Percentiles rank a stretch among this genome's conserved stretches.
phyloP scores from a whole-genome alignment of 2,113 vertebrate species.

The Serilophus lunatus region DNA sequence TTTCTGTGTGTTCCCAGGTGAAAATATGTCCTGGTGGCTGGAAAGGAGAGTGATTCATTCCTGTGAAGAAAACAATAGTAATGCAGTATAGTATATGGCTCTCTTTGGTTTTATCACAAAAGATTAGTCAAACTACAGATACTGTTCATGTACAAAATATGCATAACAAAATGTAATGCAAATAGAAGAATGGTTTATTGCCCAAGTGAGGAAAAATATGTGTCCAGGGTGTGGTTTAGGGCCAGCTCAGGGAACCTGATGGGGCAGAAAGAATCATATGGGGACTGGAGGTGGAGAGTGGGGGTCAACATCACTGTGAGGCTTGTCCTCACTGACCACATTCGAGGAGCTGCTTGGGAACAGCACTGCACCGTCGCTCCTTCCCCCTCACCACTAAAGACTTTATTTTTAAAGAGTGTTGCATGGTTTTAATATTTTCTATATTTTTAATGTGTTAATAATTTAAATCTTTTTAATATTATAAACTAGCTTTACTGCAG shows the following conservation, averaged over 20 bases:
- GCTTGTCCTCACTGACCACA: background rate
- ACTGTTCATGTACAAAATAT: background rate
- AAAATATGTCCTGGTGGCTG: background rate
- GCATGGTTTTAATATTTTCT: background rate
- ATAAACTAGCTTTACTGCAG: background rate
- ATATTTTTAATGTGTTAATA: background rate
- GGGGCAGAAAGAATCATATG: background rate
- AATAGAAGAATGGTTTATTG: background rate
- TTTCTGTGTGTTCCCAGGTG: background rate
- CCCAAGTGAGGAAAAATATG: background rate
- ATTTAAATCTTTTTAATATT: background rate
- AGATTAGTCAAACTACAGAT: background rate
- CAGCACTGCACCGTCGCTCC: fast-evolving
- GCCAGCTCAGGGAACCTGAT: background rate
- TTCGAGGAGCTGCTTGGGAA: background rate
- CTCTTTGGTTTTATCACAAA: background rate
- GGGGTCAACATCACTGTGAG: background rate
- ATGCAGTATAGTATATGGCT: background rate
- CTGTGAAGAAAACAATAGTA: background rate
- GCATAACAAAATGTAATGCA: background rate
- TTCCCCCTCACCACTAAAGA: background rate
- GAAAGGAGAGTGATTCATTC: background rate
- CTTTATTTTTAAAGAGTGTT: background rate
- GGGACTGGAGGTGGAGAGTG: background rate
- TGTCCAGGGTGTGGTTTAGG: background rate